A percentile compares a stretch with the other conserved stretches of the same genome.
phyloP scores from a whole-genome alignment of 35 echinoderm and acorn worm genomes.

The Ophioderma brevispina region DNA sequence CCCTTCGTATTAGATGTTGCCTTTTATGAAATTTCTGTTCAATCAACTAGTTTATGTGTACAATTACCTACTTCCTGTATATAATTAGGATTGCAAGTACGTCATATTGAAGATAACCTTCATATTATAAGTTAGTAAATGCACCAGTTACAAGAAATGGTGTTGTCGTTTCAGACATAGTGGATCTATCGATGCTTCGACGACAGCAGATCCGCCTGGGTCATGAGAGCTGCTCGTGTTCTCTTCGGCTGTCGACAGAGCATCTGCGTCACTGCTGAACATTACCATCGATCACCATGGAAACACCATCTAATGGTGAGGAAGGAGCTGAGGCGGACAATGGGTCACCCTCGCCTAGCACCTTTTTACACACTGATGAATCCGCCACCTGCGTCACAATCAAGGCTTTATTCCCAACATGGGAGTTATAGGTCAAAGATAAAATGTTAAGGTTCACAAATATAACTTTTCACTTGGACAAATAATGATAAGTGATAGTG shows the following conservation, averaged over 20 bases:
- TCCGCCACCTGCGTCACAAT: slow-evolving; percentile 85
- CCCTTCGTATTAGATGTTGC: too few relatives aligned
- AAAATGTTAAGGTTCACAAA: too few relatives aligned
- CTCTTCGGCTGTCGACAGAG: slow-evolving; percentile 86
- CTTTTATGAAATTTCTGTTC: too few relatives aligned
- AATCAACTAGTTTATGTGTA: too few relatives aligned
- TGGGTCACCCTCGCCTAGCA: slow-evolving; percentile 19
- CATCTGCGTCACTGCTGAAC: slow-evolving; percentile 79
- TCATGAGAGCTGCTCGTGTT: slow-evolving; percentile 80
- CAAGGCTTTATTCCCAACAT: slow-evolving; percentile 87
- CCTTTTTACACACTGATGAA: slow-evolving; percentile 90
- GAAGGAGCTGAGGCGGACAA: slow-evolving; percentile 56
- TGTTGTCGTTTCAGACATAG: too few relatives aligned
- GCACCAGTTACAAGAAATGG: too few relatives aligned
- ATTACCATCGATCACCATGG: slow-evolving; percentile 23
- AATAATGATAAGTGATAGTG: too few relatives aligned
- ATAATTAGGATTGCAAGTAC: too few relatives aligned
- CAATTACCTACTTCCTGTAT: too few relatives aligned
- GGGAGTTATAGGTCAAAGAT: slow-evolving; percentile 93
- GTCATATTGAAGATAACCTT: too few relatives aligned
- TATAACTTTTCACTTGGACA: too few relatives aligned
- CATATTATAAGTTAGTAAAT: too few relatives aligned
- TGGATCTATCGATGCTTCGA: slow-evolving; percentile 70
- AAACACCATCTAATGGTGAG: slow-evolving; percentile 18
- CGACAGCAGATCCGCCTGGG: slow-evolving; percentile 90